Conservation (phyloP, 1,140 invertebrate genomes). For the Drosophila virilis region DNA sequence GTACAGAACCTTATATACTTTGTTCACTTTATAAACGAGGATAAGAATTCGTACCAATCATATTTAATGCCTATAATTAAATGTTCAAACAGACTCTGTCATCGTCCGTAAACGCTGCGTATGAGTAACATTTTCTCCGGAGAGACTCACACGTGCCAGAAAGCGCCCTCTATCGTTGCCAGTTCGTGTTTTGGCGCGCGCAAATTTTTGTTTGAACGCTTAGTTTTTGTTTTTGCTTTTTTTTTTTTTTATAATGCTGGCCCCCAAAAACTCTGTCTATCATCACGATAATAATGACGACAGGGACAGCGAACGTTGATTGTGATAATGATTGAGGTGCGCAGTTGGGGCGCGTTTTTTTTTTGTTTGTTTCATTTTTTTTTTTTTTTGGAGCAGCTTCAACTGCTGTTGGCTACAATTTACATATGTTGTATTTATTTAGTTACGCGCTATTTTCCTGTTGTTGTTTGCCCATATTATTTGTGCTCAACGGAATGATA, state of each 20-base stretch:
- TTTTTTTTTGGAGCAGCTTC: slow-evolving; percentile 2
- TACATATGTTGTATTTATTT: slow-evolving; percentile 69
- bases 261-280: slow-evolving; percentile 41
- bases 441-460: slow-evolving; percentile 57
- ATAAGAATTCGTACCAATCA: background rate
- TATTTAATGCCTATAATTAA: slow-evolving; percentile 21
- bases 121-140: slow-evolving; percentile 32
- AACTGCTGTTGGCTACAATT: slow-evolving; percentile 41
- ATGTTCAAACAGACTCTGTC: slow-evolving; percentile 29
- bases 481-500: slow-evolving; percentile 38
- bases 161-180: slow-evolving; percentile 14
- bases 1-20: background rate
- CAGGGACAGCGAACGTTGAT: slow-evolving; percentile 37
- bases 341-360: slow-evolving; percentile 8
- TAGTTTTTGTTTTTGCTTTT: background rate
- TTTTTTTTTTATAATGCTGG: slow-evolving; percentile 65
- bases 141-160: slow-evolving; percentile 15
- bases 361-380: background rate
- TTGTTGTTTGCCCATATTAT: slow-evolving; percentile 53
- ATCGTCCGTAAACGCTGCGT: slow-evolving; percentile 46
- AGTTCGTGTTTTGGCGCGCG: background rate
- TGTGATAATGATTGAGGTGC: slow-evolving; percentile 47
- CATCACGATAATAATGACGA: slow-evolving; percentile 51
- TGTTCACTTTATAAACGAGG: background rate
- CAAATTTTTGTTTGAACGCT: background rate